Percentiles rank a stretch among this genome's conserved stretches.
Evolutionary conservation across 2,797 vertebrate species (phyloP).

Genomic region (Peromyscus aztecus): DNA sequence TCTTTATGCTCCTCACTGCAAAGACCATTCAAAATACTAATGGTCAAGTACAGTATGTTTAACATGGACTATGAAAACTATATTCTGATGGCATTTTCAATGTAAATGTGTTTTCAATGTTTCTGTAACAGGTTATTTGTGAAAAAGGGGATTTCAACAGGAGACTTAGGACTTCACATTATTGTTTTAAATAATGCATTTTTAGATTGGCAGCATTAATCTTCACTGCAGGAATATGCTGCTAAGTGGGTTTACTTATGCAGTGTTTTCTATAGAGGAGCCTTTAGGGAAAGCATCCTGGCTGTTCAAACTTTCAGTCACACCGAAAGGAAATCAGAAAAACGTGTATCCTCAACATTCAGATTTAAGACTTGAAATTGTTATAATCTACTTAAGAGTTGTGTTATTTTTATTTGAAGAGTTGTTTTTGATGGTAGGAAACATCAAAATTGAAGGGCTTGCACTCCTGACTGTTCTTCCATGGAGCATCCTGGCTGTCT

Average conservation of each 20-base stretch:
- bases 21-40: constrained; percentile 34
- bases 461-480: too few species aligned
- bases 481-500: not conserved
- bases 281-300: not conserved
- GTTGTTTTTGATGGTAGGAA: not conserved
- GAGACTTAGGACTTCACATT: not conserved
- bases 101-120: not conserved
- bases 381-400: not conserved
- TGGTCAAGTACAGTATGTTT: not conserved
- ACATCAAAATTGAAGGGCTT: not conserved
- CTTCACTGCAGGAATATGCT: not conserved
- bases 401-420: not conserved
- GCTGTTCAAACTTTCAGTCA: not conserved
- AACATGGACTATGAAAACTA: constrained; percentile 13
- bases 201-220: constrained; percentile 32
- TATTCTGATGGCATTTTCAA: constrained; percentile 47
- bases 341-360: not conserved
- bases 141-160: constrained; percentile 5
- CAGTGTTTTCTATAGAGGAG: constrained; percentile 14
- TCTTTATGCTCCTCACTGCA: not conserved
- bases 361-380: not conserved
- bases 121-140: not conserved
- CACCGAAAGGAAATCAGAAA: constrained; percentile 1
- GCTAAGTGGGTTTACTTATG: constrained; percentile 23
- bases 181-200: not conserved